phyloP scores from a whole-genome alignment of 2,113 vertebrate species.

The Nycticebus coucang region DNA sequence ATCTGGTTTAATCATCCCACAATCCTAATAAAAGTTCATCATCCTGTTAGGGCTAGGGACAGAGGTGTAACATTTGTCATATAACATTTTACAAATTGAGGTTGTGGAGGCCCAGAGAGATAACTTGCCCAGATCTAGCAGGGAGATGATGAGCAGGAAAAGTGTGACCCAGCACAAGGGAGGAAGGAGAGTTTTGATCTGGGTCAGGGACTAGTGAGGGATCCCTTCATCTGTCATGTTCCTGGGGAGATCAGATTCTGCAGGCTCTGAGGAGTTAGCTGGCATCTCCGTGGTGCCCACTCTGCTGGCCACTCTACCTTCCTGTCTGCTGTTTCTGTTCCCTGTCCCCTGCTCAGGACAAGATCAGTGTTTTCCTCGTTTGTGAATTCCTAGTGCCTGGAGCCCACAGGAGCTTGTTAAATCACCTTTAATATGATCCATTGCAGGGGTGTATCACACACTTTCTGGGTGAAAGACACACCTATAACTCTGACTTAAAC shows the following conservation, averaged over 20 bases:
- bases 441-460: too few relatives aligned
- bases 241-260: background rate
- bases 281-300: background rate
- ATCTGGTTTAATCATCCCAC: background rate
- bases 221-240: background rate
- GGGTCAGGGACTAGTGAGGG: background rate
- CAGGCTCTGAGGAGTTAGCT: background rate
- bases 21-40: background rate
- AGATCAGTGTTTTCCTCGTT: background rate
- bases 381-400: background rate
- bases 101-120: background rate
- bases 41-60: background rate
- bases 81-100: background rate
- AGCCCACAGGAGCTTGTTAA: background rate
- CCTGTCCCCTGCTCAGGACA: background rate
- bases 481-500: too few relatives aligned
- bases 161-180: background rate
- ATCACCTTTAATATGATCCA: too few relatives aligned
- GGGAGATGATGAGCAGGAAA: background rate
- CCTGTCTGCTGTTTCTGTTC: background rate
- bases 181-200: background rate
- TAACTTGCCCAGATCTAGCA: background rate
- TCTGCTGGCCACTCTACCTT: accelerated
- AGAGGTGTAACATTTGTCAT: background rate
- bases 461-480: too few relatives aligned